Evolutionary conservation across 2,888 invertebrate genomes (phyloP), one percentile per base, ranked within the genome.

Genomic region (Apodemia zela): DNA sequence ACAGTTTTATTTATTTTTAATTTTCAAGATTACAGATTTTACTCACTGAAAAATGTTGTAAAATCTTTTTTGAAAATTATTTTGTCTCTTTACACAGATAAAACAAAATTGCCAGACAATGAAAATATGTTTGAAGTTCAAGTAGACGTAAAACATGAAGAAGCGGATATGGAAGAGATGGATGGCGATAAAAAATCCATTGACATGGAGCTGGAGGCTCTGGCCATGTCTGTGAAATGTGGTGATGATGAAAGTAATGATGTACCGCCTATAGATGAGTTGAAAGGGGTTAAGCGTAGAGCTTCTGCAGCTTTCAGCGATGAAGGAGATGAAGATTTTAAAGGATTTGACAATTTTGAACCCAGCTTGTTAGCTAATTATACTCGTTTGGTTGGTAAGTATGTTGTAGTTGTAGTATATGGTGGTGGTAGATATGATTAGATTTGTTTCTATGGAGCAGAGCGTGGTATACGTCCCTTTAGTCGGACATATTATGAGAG

Each of bases 291-390:
- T 21, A 90, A 90, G 66, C 78, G 90, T n/a, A 81, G 87, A 64
- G 89, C 88, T 0, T 90, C 90, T 0, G 67, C 73, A 0, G 86
- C 87, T 0, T 87, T 89, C 65, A 87, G 82, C 67, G 87, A 87
- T 61, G 71, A 67, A 4, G 81, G 69, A 0, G 76, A 76, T 38
- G 83, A 82, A 10, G 85, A 86, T 29, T 89, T 89, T 65, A 84
- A 82, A 67, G 90, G 90, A 6, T 89, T 90, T 70, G 81, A 79
- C n/a, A 67, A 72, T 3, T 61, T 72, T n/a, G 77, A 83, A 59
- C 61, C 71, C 1, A 77, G 79, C 57, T 72, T 79, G 63, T 72
- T 81, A 45, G 71, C 74, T 10, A 78, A 80, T 13, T 90, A 86
- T 66, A 76, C 64, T 64, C 73, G 76, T 25, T 71, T 87, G 71